phyloP scores from a whole-genome alignment of 2,888 invertebrate genomes.

The Synergus laeviventris region DNA sequence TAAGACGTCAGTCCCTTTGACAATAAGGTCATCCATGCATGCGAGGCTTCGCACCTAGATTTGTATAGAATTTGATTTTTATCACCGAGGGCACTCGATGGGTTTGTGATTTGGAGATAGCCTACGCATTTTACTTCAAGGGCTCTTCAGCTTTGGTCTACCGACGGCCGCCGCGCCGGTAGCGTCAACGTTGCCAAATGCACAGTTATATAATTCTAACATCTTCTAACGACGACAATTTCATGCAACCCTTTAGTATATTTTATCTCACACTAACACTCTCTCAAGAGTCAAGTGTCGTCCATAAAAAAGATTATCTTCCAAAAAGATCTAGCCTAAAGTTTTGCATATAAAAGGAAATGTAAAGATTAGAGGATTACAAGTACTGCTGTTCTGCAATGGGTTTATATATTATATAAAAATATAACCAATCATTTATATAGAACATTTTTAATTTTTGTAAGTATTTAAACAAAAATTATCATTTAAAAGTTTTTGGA shows the following conservation, averaged over 20 bases:
- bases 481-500: background rate
- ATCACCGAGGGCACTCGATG: slow-evolving; percentile 75
- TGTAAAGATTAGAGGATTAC: background rate
- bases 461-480: background rate
- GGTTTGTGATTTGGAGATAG: slow-evolving; percentile 73
- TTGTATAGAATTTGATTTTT: slow-evolving; percentile 71
- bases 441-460: accelerated
- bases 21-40: slow-evolving; percentile 75
- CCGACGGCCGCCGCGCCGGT: slow-evolving; percentile 61
- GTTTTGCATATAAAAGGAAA: background rate
- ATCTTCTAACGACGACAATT: background rate
- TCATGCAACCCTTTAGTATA: background rate
- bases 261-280: background rate
- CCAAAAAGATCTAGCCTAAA: background rate
- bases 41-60: slow-evolving; percentile 73
- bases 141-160: slow-evolving; percentile 63
- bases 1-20: slow-evolving; percentile 72
- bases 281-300: background rate
- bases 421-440: background rate
- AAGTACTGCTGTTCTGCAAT: background rate
- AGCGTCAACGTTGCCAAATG: slow-evolving; percentile 25
- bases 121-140: slow-evolving; percentile 64
- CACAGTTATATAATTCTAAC: background rate
- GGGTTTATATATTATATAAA: too few species aligned
- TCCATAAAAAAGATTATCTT: background rate